Conservation (phyloP, 2,797 vertebrate species). For the Tapirus indicus region DNA sequence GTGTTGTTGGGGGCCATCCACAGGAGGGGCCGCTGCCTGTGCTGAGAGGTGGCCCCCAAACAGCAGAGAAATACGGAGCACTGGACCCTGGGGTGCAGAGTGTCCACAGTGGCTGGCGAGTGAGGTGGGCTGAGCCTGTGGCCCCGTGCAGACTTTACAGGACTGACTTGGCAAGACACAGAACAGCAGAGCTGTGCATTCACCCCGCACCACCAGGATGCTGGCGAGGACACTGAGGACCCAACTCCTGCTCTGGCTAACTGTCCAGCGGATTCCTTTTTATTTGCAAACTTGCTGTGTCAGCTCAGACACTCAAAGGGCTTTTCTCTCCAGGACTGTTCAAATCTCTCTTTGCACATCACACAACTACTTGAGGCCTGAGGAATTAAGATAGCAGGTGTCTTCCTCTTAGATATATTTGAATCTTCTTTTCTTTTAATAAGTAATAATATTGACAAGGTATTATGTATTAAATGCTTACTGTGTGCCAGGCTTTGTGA, state of each 20-base stretch:
- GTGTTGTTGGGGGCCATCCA: background rate
- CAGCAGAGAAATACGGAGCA: accelerated
- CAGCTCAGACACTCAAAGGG: accelerated
- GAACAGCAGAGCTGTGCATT: accelerated
- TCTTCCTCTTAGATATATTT: background rate
- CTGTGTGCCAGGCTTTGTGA: background rate
- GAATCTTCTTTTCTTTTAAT: background rate
- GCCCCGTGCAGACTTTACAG: background rate
- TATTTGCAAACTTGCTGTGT: background rate
- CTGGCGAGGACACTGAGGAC: accelerated
- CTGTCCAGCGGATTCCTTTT: background rate
- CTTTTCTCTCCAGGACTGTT: background rate
- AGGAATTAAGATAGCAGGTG: no score
- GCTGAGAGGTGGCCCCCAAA: background rate
- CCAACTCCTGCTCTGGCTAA: background rate
- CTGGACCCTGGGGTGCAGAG: accelerated
- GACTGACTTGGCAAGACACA: background rate
- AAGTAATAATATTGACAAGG: background rate
- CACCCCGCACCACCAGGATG: background rate
- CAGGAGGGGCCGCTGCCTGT: background rate
- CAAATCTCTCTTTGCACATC: background rate
- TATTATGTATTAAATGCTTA: background rate
- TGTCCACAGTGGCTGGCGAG: background rate
- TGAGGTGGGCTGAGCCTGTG: background rate
- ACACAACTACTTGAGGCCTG: background rate